Evolutionary conservation across 2,113 vertebrate species (phyloP), one percentile per base, ranked within the genome.

Genomic region (Plotosus lineatus): DNA sequence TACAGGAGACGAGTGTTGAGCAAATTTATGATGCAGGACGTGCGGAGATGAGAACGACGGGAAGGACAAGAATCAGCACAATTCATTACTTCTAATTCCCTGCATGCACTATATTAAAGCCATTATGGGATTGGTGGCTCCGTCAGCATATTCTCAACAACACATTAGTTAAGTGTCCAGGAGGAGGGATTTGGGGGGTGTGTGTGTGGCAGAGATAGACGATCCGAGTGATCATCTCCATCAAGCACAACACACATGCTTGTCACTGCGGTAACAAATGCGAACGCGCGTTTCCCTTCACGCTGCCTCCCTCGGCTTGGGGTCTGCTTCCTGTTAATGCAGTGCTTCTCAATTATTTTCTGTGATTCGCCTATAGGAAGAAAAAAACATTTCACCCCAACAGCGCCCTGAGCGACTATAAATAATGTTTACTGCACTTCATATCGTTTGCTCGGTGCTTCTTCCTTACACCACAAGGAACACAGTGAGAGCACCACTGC

Each of bases 61-160:
- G 53, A 42, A 75, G 76, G 79, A 79, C 85, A 3, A 75, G 88
- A 94, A 91, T 95, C 94, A 95, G 95, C 94, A 90, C 89, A 94
- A 90, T 94, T 94, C 23, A 83, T 89, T 84, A 86, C 85, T 88
- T 85, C 87, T 89, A 82, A 88, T 90, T 91, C 89, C 84, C 86
- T 86, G 89, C 81, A 55, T 84, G 88, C 81, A 87, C 87, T 82
- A 90, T 81, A 89, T 87, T 88, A 85, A 93, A 88, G 78, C 80
- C 91, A 89, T 91, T 91, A 87, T 85, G 87, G 86, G 87, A 85
- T 87, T 14, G 3, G 36, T 3, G 90, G 88, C 71, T 89, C 89
- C 84, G 92, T 95, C 95, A 95, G 94, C 94, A 87, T 48, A 82
- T 93, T 90, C 85, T 80, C 56, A 86, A 90, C 65, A 89, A 84